phyloP scores from a whole-genome alignment of 2,113 vertebrate species.

The Edolisoma coerulescens region DNA sequence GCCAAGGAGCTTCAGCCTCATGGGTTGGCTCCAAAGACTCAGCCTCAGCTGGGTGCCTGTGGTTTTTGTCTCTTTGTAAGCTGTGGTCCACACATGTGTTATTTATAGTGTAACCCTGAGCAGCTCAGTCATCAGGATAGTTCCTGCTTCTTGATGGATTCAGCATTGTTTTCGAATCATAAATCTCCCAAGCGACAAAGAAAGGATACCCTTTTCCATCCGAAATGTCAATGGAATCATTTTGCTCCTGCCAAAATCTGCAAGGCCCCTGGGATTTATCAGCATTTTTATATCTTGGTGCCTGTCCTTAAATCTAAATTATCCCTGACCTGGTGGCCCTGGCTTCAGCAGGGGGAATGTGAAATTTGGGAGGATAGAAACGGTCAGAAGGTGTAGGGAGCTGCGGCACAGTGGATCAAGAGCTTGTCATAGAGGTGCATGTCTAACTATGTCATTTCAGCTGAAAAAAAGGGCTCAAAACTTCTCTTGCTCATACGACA shows the following conservation, averaged over 20 bases:
- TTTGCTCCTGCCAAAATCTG: background rate
- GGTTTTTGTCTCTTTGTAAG: background rate
- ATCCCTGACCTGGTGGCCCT: background rate
- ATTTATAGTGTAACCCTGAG: conserved; percentile 10
- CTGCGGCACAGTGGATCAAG: background rate
- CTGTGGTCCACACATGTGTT: background rate
- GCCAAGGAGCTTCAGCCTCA: background rate
- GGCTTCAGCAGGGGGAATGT: background rate
- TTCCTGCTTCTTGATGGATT: background rate
- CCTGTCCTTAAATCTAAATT: background rate
- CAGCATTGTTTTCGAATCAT: background rate
- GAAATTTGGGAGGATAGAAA: background rate
- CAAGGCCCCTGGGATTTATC: background rate
- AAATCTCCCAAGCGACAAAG: background rate
- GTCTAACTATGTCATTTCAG: background rate
- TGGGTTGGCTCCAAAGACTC: background rate
- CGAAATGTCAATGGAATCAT: background rate
- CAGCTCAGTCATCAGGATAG: background rate
- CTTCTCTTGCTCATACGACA: background rate
- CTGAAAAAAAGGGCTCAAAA: background rate
- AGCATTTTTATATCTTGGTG: background rate
- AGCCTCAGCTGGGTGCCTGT: background rate
- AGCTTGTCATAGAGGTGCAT: background rate
- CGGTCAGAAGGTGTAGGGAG: background rate
- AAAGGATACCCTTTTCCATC: background rate